phyloP scores from a whole-genome alignment of 2,888 invertebrate species.

The Bedellia somnulentella region DNA sequence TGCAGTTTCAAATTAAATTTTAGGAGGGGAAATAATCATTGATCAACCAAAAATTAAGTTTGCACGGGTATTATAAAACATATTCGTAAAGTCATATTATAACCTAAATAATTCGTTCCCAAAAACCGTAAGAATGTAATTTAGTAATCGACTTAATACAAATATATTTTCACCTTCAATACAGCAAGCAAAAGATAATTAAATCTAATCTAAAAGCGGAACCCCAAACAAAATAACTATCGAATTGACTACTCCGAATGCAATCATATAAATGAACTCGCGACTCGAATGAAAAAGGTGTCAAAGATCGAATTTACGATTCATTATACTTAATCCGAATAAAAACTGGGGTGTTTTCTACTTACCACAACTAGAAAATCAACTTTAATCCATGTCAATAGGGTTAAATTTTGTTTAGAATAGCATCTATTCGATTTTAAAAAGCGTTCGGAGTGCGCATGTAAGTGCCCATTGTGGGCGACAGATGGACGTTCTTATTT shows the following conservation, averaged over 20 bases:
- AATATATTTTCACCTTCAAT: no score
- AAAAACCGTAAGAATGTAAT: no score
- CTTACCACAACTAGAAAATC: constrained; percentile 8
- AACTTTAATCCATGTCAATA: constrained; percentile 6
- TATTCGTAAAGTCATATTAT: no score
- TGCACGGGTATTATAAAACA: no score
- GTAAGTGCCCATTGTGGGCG: constrained; percentile 54
- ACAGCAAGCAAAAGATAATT: no score
- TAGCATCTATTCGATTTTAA: constrained; percentile 28
- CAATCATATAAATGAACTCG: constrained; percentile 43
- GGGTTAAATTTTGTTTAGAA: constrained; percentile 8
- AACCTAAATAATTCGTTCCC: no score
- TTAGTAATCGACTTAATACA: no score
- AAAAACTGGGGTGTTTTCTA: constrained; percentile 30
- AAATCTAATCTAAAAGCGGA: neutral
- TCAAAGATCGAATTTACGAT: constrained; percentile 62
- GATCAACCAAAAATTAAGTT: no score
- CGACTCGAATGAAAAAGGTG: constrained; percentile 58
- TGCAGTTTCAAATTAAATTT: no score
- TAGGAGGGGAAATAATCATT: no score
- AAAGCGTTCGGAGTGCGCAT: constrained; percentile 40
- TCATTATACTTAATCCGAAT: constrained; percentile 58
- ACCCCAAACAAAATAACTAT: constrained; percentile 16
- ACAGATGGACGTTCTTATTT: constrained; percentile 43
- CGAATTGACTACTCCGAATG: constrained; percentile 23